phyloP scores from a whole-genome alignment of 2,888 invertebrate species.

The Drosophila vallismaia region DNA sequence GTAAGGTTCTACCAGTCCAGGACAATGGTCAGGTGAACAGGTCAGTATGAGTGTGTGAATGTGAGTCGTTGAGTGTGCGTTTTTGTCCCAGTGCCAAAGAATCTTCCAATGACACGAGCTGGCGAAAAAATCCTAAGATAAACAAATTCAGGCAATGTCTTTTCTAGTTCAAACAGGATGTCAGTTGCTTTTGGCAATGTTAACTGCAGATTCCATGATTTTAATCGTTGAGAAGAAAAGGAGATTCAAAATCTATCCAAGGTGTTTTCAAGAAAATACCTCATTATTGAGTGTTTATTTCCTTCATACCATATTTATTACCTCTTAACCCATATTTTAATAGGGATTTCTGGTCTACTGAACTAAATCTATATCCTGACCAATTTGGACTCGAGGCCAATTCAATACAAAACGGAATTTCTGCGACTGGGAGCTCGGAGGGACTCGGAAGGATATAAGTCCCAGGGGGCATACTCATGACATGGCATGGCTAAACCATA shows the following conservation, averaged over 20 bases:
- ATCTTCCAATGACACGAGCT: slow-evolving; percentile 27
- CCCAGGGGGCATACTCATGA: slow-evolving; percentile 47
- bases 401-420: slow-evolving; percentile 44
- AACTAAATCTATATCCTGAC: slow-evolving; percentile 36
- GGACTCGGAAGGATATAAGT: slow-evolving; percentile 21
- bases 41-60: slow-evolving; percentile 12
- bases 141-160: slow-evolving; percentile 42
- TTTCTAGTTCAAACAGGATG: slow-evolving; percentile 32
- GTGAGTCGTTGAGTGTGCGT: slow-evolving; percentile 1
- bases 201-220: background rate
- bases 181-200: slow-evolving; percentile 6
- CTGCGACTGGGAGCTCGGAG: background rate
- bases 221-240: background rate
- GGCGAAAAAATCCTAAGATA: slow-evolving; percentile 36
- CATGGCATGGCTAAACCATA: slow-evolving; percentile 38
- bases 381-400: slow-evolving; percentile 38
- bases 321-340: slow-evolving; percentile 35
- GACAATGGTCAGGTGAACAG: slow-evolving; percentile 42
- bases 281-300: background rate
- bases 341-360: slow-evolving; percentile 61
- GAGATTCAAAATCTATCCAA: background rate
- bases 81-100: slow-evolving; percentile 17
- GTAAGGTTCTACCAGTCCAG: slow-evolving; percentile 16
- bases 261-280: background rate
- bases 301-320: background rate